These are phyloP conservation scores for Sipha maydis DNA, from an alignment of 2,888 invertebrate genomes.

Conservation along the genomic window DNA sequence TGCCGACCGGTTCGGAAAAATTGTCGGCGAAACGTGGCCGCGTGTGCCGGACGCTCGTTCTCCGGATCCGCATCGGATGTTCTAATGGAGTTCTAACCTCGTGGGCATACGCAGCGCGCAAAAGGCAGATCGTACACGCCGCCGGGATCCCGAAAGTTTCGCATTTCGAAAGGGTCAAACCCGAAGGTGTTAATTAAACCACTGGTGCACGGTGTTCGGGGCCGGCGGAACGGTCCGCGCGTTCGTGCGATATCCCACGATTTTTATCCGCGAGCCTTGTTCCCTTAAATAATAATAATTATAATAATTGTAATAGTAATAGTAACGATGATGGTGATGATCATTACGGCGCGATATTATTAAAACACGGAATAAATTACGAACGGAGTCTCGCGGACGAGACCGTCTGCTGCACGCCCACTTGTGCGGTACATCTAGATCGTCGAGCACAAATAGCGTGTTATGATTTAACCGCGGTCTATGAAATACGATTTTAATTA, in stretches of 20 bases:
- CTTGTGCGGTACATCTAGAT: background rate
- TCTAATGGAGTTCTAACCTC: too few species aligned
- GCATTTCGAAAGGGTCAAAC: slow-evolving; percentile 20
- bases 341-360: background rate
- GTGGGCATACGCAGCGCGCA: too few species aligned
- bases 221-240: background rate
- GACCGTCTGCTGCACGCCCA: background rate
- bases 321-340: background rate
- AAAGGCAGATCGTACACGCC: background rate
- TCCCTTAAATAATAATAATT: too few species aligned
- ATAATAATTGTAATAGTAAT: background rate
- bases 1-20: too few species aligned
- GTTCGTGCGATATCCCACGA: too few species aligned
- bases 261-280: background rate
- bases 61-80: background rate
- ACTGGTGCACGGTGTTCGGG: background rate
- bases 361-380: background rate
- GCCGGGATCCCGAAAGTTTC: slow-evolving; percentile 10
- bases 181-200: slow-evolving; percentile 51
- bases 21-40: too few species aligned
- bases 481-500: slow-evolving; percentile 44
- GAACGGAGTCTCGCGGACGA: too few species aligned
- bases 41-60: background rate
- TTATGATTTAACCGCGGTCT: slow-evolving; percentile 7
- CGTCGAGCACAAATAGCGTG: background rate